These are phyloP conservation scores for Chondrosia reniformis DNA, from an alignment of 37 sponge, comb jelly and placozoan genomes.

Conservation along the genomic window DNA sequence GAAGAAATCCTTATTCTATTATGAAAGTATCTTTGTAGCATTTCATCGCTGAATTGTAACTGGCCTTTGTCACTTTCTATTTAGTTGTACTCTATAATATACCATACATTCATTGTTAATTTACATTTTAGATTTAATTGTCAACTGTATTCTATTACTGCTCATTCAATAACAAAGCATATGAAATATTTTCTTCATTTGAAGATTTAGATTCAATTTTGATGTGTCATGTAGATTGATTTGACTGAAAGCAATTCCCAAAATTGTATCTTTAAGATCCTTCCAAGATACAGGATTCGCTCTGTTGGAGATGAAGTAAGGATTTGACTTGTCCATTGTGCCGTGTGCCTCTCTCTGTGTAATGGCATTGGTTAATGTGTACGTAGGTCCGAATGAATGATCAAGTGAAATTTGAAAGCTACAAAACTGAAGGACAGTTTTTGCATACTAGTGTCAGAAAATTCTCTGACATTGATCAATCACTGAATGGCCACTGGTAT, in stretches of 20 bases:
- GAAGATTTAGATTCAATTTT: too few relatives aligned
- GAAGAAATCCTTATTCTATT: too few relatives aligned
- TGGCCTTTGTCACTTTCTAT: too few relatives aligned
- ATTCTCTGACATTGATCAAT: neutral
- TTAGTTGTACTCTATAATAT: too few relatives aligned
- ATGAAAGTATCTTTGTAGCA: too few relatives aligned
- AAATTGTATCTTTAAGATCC: conserved; percentile 54
- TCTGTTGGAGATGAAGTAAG: conserved; percentile 77
- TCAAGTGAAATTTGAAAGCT: conserved; percentile 72
- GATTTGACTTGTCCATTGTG: neutral
- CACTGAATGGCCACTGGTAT: neutral
- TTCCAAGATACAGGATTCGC: conserved; percentile 76
- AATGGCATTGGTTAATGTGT: neutral
- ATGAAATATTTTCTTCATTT: too few relatives aligned
- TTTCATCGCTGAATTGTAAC: too few relatives aligned
- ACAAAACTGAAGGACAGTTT: conserved; percentile 73
- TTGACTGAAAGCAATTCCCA: conserved; percentile 28
- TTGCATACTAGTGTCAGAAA: conserved; percentile 40
- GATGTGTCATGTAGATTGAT: conserved; percentile 13
- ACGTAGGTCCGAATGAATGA: conserved; percentile 53
- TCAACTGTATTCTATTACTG: too few relatives aligned
- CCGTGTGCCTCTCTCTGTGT: neutral
- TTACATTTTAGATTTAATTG: too few relatives aligned
- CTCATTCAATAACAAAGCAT: too few relatives aligned
- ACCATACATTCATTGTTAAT: too few relatives aligned